Evolutionary conservation across 2,888 invertebrate genomes (phyloP), one percentile per base, ranked within the genome.

Genomic region (Lysandra coridon): DNA sequence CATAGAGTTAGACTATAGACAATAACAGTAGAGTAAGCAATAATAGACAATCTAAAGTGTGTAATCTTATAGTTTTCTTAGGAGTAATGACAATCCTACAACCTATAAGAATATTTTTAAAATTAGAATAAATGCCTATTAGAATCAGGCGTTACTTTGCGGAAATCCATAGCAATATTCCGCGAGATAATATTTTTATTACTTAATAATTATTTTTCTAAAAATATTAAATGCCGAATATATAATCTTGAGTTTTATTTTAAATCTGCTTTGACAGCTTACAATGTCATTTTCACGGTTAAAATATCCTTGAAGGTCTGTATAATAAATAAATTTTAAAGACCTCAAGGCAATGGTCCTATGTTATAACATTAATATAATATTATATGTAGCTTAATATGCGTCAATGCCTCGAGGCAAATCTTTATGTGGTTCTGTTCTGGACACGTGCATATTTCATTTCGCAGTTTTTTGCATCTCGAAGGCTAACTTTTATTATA

Each of bases 291-390:
- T 49, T 12, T 49, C 10, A 3, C 10, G 10, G 49, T 10, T 10
- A 49, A 49, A 2, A 12, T 49, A 49, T 49, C 49, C 10, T 3
- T 57, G 17, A 4, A 17, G 14, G 57, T 57, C 57, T 57, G 57
- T 57, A 17, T 57, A 17, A 57, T 57, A 69, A 69, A 33, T 33
- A 14, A 5, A 14, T 33, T 69, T 69, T 33, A 14, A 64, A 33
- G 14, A 12, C 14, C 69, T 69, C 33, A 37, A 33, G 69, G 69
- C 33, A 1, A 33, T 33, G 64, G 33, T 69, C 1, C 5, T 4
- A 69, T 37, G 17, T 69, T 69, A 69, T 30, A 14, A 33, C 69
- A 69, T 33, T 69, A 69, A 69, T 64, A 64, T 69, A 69, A 69
- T 64, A 64, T 64, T 30, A 17, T 57, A 57, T 57, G 57, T 57